Conservation (phyloP, 2,888 invertebrate species). For the Spodoptera picta region DNA sequence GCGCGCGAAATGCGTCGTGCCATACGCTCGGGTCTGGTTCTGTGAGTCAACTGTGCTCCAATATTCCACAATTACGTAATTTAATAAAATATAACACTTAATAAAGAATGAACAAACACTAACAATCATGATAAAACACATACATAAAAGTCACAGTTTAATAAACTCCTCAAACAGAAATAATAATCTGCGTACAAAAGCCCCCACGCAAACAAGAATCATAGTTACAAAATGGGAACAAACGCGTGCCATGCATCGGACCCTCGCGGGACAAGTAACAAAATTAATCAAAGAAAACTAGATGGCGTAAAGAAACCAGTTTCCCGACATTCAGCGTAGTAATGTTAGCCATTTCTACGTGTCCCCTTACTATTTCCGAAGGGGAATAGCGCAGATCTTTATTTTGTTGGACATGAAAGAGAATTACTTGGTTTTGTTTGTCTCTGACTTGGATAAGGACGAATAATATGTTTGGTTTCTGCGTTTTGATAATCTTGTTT, state of each 20-base stretch:
- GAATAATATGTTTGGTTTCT: background rate
- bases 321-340: slow-evolving; percentile 40
- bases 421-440: background rate
- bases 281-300: slow-evolving; percentile 50
- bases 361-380: slow-evolving; percentile 46
- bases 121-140: too few relatives aligned
- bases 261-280: slow-evolving; percentile 41
- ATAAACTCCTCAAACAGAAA: too few relatives aligned
- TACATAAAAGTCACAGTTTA: too few relatives aligned
- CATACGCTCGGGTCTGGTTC: too few relatives aligned
- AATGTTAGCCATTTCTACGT: slow-evolving; percentile 47
- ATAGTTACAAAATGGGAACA: slow-evolving; percentile 18
- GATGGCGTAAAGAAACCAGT: slow-evolving; percentile 49
- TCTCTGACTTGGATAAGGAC: background rate
- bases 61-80: too few relatives aligned
- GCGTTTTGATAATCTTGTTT: too few relatives aligned
- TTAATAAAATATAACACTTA: too few relatives aligned
- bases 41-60: too few relatives aligned
- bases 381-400: slow-evolving; percentile 35
- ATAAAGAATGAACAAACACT: too few relatives aligned
- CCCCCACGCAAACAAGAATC: slow-evolving; percentile 11
- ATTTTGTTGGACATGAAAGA: slow-evolving; percentile 29
- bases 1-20: too few relatives aligned
- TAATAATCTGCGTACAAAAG: too few relatives aligned
- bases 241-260: slow-evolving; percentile 18